A percentile compares a stretch with the other conserved stretches of the same genome.
These are phyloP conservation scores for Chloroclysta siterata DNA, from an alignment of 2,888 invertebrate species.

Conservation along the genomic window DNA sequence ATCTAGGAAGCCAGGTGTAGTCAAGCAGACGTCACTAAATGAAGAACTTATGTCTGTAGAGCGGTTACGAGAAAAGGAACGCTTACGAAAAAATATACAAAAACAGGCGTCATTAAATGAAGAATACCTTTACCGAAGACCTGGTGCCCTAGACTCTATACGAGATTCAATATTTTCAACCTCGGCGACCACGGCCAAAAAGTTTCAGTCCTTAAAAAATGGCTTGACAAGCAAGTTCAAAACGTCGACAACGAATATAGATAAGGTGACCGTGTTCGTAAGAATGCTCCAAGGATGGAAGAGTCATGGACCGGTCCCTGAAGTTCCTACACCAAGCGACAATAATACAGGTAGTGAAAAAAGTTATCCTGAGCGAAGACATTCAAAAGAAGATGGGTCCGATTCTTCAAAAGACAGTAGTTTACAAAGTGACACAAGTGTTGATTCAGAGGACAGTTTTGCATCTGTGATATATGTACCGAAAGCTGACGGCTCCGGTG, in stretches of 20 bases:
- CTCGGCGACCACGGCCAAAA: conserved; percentile 88
- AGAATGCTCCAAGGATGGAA: conserved; percentile 94
- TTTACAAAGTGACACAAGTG: conserved; percentile 96
- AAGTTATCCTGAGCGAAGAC: conserved; percentile 87
- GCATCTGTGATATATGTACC: conserved; percentile 97
- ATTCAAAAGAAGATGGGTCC: conserved; percentile 94
- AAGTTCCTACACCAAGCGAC: conserved; percentile 77
- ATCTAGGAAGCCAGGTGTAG: conserved; percentile 85
- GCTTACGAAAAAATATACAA: conserved; percentile 92
- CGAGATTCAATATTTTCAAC: conserved; percentile 90
- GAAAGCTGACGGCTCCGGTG: conserved; percentile 88
- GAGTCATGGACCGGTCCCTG: conserved; percentile 81
- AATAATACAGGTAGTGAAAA: conserved; percentile 76
- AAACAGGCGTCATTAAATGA: conserved; percentile 96
- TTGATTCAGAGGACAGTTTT: conserved; percentile 97
- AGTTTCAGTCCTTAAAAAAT: conserved; percentile 91
- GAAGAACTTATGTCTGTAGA: conserved; percentile 96
- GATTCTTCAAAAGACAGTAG: conserved; percentile 95
- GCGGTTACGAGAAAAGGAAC: conserved; percentile 92
- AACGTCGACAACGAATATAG: conserved; percentile 92
- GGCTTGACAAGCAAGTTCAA: conserved; percentile 93
- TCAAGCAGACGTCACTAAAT: conserved; percentile 94
- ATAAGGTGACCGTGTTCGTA: conserved; percentile 93
- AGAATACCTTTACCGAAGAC: conserved; percentile 90
- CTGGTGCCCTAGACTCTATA: conserved; percentile 88